A percentile compares a stretch with the other conserved stretches of the same genome.
phyloP scores from a whole-genome alignment of 1,140 invertebrate genomes.

The Penaeus chinensis region DNA sequence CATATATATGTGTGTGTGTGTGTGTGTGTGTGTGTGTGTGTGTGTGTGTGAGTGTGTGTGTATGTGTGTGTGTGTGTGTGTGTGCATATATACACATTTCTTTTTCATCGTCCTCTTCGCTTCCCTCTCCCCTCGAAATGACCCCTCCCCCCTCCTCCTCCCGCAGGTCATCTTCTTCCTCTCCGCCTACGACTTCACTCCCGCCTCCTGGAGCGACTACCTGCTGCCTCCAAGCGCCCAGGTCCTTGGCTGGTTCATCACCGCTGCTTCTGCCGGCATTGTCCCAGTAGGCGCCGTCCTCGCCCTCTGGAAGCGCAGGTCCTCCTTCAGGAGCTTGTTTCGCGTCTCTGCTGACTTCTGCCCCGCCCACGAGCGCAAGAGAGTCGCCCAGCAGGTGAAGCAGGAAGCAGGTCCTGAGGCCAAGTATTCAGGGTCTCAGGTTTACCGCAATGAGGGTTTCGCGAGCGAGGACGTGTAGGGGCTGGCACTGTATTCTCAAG shows the following conservation, averaged over 20 bases:
- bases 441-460: no score
- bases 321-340: background rate
- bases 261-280: slow-evolving; percentile 16
- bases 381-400: background rate
- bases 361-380: background rate
- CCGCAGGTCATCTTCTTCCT: slow-evolving; percentile 69
- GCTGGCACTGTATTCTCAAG: no score
- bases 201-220: slow-evolving; percentile 69
- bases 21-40: no score
- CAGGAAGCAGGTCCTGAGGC: background rate
- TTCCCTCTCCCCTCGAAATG: no score
- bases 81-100: no score
- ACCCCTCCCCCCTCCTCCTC: no score
- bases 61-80: no score
- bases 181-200: slow-evolving; percentile 70
- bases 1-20: no score
- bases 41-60: no score
- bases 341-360: background rate
- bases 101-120: no score
- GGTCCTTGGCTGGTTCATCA: slow-evolving; percentile 70
- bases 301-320: background rate
- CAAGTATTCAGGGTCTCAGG: background rate
- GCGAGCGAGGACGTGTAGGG: no score
- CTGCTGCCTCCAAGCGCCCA: slow-evolving; percentile 72
- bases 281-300: slow-evolving; percentile 27